Base-by-base conservation (phyloP, 1,140 invertebrate species). In the Phenacoccus solenopsis region DNA sequence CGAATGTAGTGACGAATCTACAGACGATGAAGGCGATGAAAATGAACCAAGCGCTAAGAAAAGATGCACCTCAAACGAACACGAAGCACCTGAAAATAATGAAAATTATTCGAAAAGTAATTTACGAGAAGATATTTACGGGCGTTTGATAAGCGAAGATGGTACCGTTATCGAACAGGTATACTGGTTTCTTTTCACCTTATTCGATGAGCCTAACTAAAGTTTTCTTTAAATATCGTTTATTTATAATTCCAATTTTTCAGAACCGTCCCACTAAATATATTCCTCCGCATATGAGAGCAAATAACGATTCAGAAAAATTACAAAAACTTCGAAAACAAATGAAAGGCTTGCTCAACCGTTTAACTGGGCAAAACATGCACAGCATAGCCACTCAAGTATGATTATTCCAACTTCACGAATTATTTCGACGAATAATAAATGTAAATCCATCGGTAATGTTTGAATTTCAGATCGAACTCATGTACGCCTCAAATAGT, bases 61-160 rank as follows among this genome's bases (percentile, higher is more conserved):
- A 78, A 71, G 77, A 80, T 71, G 74, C 81, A 56, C 74, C 75
- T 72, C 78, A 79, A 73, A 76, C 78, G 3, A 79, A 80, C 64
- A 24, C 69, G 68, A 28, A 56, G 56, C 28, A 69, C 59, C 24
- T 56, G 24, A 56, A 13, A 72, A 73, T 32, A 71, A 72, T 27
- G 72, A 74, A 24, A 70, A 69, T 64, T 75, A 77, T 12, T 68
- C 4, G 73, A 74, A 28, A 71, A 71, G 16, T 7, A 61, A n/a
- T 32, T 24, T 64, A 70, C 69, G 69, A 71, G 93, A 97, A 83
- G 94, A 98, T 81, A 97, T 98, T 77, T 98, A 98, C 82, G 94
- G 94, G 1, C 82, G 94, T 72, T 83, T 89, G 73, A 82, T 90
- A 75, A 88, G 91, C 77, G 85, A 87, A 76, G 80, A 89, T 72